A percentile compares a stretch with the other conserved stretches of the same genome.
phyloP scores from a whole-genome alignment of 2,113 vertebrate genomes.

The Brachyhypopomus gauderio region DNA sequence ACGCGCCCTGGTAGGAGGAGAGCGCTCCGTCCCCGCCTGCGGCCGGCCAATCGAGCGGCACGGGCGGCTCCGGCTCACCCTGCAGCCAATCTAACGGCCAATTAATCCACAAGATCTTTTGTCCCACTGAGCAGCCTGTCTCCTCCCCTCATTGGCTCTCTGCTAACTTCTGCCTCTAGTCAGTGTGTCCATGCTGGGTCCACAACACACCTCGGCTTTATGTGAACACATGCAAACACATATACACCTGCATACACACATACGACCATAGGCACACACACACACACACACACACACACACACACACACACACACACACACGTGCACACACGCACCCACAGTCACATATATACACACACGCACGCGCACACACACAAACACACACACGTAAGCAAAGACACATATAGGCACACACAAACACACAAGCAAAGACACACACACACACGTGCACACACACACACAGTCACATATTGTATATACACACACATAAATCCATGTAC shows the following conservation, averaged over 20 bases:
- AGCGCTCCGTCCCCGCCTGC: no score
- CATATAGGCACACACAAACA: no score
- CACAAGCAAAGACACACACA: constrained; percentile 6
- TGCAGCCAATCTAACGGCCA: constrained; percentile 79
- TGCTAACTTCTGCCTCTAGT: constrained; percentile 57
- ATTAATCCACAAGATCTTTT: constrained; percentile 83
- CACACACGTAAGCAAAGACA: constrained; percentile 11
- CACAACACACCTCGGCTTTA: no score
- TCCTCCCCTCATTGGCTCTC: constrained; percentile 60
- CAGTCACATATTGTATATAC: no score
- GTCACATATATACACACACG: no score
- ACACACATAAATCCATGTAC: no score
- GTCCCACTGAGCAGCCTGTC: constrained; percentile 70
- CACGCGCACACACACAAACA: constrained; percentile 34
- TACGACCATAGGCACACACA: constrained; percentile 4
- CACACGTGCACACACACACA: no score
- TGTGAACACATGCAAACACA: constrained; percentile 22
- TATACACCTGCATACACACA: constrained; percentile 9
- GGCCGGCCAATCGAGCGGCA: constrained; percentile 26
- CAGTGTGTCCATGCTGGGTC: constrained; percentile 55
- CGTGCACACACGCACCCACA: no score
- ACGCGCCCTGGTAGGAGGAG: constrained; percentile 1
- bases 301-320: no score
- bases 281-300: constrained; percentile 28
- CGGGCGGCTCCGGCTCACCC: constrained; percentile 58